A percentile compares a stretch with the other conserved stretches of the same genome.
Evolutionary conservation across 2,797 vertebrate species (phyloP).

Genomic region (Sitta carolinensis): DNA sequence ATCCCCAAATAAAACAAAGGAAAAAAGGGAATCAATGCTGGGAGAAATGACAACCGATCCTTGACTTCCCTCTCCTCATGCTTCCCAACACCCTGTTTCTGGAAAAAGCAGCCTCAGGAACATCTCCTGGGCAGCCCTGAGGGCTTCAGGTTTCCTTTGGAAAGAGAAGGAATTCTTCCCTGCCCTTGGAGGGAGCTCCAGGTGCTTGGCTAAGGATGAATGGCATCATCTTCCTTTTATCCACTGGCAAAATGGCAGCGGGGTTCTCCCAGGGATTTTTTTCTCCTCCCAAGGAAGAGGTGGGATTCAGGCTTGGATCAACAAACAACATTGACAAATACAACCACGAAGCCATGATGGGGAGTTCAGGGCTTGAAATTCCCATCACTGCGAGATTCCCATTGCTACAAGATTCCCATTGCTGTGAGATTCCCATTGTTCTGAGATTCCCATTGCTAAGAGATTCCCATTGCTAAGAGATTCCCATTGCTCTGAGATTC

Average conservation of each 20-base stretch:
- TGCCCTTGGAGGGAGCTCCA: not conserved
- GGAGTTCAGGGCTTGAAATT: not conserved
- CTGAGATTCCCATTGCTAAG: rapidly evolving
- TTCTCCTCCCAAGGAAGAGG: not conserved
- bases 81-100: not conserved
- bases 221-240: not conserved
- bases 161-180: not conserved
- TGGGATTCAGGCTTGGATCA: not conserved
- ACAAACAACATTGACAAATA: rapidly evolving
- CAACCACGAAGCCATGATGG: not conserved
- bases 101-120: not conserved
- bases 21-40: not conserved
- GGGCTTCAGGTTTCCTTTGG: not conserved
- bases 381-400: not conserved
- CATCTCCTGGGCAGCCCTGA: not conserved
- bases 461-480: rapidly evolving
- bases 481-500: rapidly evolving
- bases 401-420: not conserved
- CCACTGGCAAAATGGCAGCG: rapidly evolving
- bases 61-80: not conserved
- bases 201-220: not conserved
- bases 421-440: rapidly evolving
- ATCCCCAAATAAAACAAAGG: constrained; percentile 60
- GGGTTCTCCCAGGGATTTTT: not conserved
- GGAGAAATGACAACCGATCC: not conserved